Evolutionary conservation across 1,140 invertebrate species (phyloP).

Genomic region (Lasioglossum baleicum): DNA sequence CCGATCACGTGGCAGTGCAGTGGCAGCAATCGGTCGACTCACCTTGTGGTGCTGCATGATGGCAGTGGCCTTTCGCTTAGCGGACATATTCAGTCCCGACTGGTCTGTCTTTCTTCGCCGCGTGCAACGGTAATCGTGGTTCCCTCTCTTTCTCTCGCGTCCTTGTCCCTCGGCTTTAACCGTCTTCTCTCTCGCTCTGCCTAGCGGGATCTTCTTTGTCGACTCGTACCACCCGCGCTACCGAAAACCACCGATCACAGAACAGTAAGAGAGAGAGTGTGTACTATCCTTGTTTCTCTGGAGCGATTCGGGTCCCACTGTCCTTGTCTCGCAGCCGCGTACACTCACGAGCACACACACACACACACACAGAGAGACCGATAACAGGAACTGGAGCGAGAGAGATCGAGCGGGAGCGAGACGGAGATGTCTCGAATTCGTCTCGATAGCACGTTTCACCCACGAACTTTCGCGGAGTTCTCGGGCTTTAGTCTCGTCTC

Average conservation of each 20-base stretch:
- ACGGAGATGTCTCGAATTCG: constrained; percentile 5
- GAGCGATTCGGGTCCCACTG: not conserved
- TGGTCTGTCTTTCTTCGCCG: constrained; percentile 40
- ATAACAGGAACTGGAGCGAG: not conserved
- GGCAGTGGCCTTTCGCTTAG: constrained; percentile 82
- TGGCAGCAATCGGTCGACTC: constrained; percentile 61
- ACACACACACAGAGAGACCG: too few relatives aligned
- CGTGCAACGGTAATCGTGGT: constrained; percentile 46
- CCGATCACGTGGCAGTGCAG: constrained; percentile 42
- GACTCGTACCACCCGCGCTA: constrained; percentile 11
- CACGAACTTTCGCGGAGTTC: constrained; percentile 49
- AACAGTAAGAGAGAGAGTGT: constrained; percentile 33
- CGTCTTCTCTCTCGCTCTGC: too few relatives aligned
- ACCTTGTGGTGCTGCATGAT: constrained; percentile 83
- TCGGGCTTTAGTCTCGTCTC: constrained; percentile 26
- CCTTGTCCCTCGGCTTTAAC: not conserved
- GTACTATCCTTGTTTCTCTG: not conserved
- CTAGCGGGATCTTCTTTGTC: too few relatives aligned
- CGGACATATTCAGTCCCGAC: constrained; percentile 79
- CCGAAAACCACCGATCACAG: constrained; percentile 35
- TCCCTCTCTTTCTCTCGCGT: constrained; percentile 31
- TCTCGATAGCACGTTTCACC: constrained; percentile 32
- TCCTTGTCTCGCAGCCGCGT: constrained; percentile 11
- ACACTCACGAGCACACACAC: too few relatives aligned
- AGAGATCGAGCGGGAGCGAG: not conserved